Evolutionary conservation across 1,140 invertebrate species (phyloP).

Genomic region (Drosophila baimaii): DNA sequence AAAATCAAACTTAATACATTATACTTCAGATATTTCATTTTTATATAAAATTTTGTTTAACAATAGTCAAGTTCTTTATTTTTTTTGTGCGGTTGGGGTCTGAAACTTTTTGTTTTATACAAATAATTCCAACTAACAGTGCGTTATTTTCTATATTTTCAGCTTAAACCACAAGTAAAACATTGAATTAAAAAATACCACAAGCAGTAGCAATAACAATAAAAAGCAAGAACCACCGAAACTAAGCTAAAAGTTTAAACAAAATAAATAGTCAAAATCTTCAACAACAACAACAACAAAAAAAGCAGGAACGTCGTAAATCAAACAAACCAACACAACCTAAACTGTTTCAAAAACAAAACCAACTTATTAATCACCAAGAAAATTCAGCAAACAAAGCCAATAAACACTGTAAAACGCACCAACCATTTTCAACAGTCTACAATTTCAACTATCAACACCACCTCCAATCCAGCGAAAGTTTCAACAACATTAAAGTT

Average conservation of each 20-base stretch:
- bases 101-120: background rate
- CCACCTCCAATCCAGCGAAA: background rate
- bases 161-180: slow-evolving; percentile 31
- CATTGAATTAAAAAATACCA: slow-evolving; percentile 43
- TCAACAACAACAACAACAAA: no score
- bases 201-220: slow-evolving; percentile 20
- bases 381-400: slow-evolving; percentile 34
- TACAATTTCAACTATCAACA: background rate
- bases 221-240: slow-evolving; percentile 35
- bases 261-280: slow-evolving; percentile 23
- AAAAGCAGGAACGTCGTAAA: slow-evolving; percentile 11
- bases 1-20: no score
- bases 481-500: slow-evolving; percentile 1
- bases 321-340: slow-evolving; percentile 18
- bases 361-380: slow-evolving; percentile 23
- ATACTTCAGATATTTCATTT: no score
- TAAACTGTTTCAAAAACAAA: background rate
- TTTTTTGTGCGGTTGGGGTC: no score
- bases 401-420: background rate
- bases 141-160: background rate
- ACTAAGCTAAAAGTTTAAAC: slow-evolving; percentile 22
- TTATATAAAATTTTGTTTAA: no score
- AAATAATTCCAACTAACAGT: background rate
- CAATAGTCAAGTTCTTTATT: no score
- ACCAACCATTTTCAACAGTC: background rate